Evolutionary conservation across 2,888 invertebrate genomes (phyloP), one percentile per base, ranked within the genome.

Genomic region (Patella caerulea): DNA sequence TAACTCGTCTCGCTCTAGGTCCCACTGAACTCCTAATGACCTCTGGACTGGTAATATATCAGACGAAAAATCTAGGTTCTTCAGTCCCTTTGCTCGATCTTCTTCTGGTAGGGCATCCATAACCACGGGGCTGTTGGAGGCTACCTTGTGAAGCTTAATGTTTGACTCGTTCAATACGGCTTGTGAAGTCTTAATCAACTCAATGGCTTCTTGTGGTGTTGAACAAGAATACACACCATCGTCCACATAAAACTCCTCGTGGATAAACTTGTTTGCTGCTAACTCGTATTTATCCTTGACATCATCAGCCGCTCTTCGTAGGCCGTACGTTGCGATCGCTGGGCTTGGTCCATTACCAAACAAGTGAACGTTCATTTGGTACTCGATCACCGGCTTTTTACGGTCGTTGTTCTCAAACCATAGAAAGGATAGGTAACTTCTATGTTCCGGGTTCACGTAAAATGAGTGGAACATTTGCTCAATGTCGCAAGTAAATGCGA

Each of bases 161-260:
- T 65, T 65, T 5, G 65, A 65, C 9, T n/a, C 65, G 9, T 7
- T 19, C 12, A 65, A 12, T 24, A 65, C 17, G 7, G n/a, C 65
- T 65, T 65, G 65, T 9, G 65, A n/a, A 9, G 65, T 19, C 24
- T 65, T 65, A 11, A 65, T 17, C 54, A 74, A 56, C 15, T 54
- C 56, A 19, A 74, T 72, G 11, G 74, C 74, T 52, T 78, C 74
- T n/a, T 72, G 59, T 55, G 55, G 70, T 5, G 78, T 45, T 14
- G 34, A n/a, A 17, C 59, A 70, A 15, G 82, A 78, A 14, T 71
- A 71, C 9, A 81, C 71, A 5, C 74, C 82, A 34, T 80, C 77
- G 52, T 82, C 80, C 14, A 82, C 80, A 34, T 82, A 82, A 70
- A 80, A 82, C 24, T 77, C 73, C 15, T 76, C 54, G 11, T 74